Evolutionary conservation across 1,140 invertebrate genomes (phyloP), one percentile per base, ranked within the genome.

Genomic region (Pseudomyrmex gracilis): DNA sequence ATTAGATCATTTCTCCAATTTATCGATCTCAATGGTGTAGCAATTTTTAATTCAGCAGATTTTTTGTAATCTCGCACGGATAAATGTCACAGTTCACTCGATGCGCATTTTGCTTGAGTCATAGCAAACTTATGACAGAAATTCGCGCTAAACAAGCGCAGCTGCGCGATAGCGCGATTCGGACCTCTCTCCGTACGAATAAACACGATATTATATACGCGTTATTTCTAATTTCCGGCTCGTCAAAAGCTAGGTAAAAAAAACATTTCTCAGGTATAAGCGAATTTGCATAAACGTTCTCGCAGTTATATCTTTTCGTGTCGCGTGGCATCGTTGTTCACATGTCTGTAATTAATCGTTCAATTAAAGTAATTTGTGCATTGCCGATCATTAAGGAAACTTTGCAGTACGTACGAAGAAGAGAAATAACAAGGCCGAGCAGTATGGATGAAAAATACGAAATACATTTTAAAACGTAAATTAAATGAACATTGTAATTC

Each of bases 281-380:
- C 7, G 22, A 66, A 86, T 86, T 77, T 85, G 12, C 82, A 85
- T 77, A 80, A 71, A 64, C 2, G 20, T 68, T 83, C 24, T 22
- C 53, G 8, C 76, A 63, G 43, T 15, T 17, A 58, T 57, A 45
- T 70, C 34, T 70, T 10, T 1, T 71, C 76, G 20, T 12, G 53
- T 76, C 22, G 20, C 12, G 7, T 17, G 47, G 22, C 58, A 13
- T 43, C 45, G 43, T 64, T n/a, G n/a, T n/a, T n/a, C n/a, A 45
- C 13, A 64, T 20, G 43, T 53, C 43, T 20, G 15, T 77, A 77
- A 77, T 55, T 67, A 67, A 34, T 8, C 13, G 5, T 1, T 10
- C n/a, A 3, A 34, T 66, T 76, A 53, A 66, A 66, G 20, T 49
- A 17, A 80, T 80, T 80, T 55, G 60, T 22, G 9, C 15, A n/a